Evolutionary conservation across 2,888 invertebrate species (phyloP), one percentile per base, ranked within the genome.

Genomic region (Athalia rosae): DNA sequence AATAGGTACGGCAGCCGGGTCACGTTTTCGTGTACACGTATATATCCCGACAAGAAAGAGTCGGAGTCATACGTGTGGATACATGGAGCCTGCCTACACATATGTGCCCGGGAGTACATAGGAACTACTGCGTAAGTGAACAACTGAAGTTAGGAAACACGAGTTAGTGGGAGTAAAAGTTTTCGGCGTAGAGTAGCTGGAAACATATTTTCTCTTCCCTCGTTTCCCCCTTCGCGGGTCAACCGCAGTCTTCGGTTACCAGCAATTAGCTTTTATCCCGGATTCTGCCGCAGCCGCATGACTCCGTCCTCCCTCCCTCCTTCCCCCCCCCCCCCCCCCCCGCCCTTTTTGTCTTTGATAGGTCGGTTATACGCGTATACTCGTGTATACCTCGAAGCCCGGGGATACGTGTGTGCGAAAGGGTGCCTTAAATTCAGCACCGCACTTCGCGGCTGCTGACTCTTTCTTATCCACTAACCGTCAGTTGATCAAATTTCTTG

Each of bases 401-500:
- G 28, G 28, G 1, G 28, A 28, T 28, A 28, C 28, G 28, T 28
- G n/a, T n/a, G 28, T 28, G 28, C 28, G 28, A 28, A 2, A 28
- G 53, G 53, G 11, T 53, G 53, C 53, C 9, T 53, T 53, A 53
- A 71, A 58, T 58, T 71, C 71, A 58, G 43, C 8, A 47, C 43
- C 58, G 48, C 53, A 58, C 69, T 69, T 69, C 43, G 41, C n/a
- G 56, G 43, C 69, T 69, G 56, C 71, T 15, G 41, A 43, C 71
- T 56, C n/a, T 43, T 13, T 58, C 71, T 58, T 45, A 58, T 28
- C 58, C n/a, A 45, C 71, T 58, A 45, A 45, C 56, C 58, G 45
- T 58, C 45, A 71, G 71, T 71, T 71, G 41, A 71, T 71, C 71
- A 71, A 71, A 71, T 71, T 71, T 71, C 71, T 58, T 58, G 1